A percentile compares a stretch with the other conserved stretches of the same genome.
Conservation (phyloP, 2,888 invertebrate genomes). For the Ennomos fuscantarius region DNA sequence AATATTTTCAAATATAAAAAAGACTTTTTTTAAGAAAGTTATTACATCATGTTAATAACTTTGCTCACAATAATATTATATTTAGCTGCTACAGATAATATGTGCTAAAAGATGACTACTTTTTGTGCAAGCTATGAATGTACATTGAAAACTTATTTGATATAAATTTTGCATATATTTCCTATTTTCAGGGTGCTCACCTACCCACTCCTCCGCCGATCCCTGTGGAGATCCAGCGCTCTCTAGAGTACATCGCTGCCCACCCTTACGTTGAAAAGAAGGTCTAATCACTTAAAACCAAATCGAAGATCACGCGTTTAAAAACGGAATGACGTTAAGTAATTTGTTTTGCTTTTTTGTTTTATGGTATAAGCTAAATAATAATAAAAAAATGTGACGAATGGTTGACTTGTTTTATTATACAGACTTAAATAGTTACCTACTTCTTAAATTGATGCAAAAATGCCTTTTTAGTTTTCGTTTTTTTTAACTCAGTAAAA, state of each 20-base stretch:
- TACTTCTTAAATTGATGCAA: too few relatives aligned
- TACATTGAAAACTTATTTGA: too few relatives aligned
- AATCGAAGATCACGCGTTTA: conserved; percentile 32
- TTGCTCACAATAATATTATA: too few relatives aligned
- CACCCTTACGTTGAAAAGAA: conserved; percentile 67
- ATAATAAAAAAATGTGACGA: conserved; percentile 46
- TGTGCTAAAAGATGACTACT: too few relatives aligned
- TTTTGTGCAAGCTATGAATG: too few relatives aligned
- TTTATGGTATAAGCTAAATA: conserved; percentile 38
- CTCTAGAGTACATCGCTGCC: conserved; percentile 72
- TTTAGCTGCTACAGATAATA: too few relatives aligned
- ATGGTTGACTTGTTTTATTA: conserved; percentile 23
- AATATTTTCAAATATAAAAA: too few relatives aligned
- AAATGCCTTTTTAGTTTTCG: too few relatives aligned
- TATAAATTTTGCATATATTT: too few relatives aligned
- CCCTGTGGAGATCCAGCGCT: conserved; percentile 73
- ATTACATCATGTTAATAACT: conserved; percentile 1
- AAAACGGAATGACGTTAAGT: conserved; percentile 47
- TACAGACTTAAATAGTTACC: too few relatives aligned
- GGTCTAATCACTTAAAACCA: conserved; percentile 36
- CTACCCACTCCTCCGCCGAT: conserved; percentile 69
- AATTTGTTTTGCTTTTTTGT: conserved; percentile 44
- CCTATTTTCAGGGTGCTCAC: conserved; percentile 55
- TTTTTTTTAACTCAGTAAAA: too few relatives aligned
- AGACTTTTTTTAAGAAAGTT: too few relatives aligned